Conservation (phyloP, 2,888 invertebrate genomes). For the Agrochola litura region DNA sequence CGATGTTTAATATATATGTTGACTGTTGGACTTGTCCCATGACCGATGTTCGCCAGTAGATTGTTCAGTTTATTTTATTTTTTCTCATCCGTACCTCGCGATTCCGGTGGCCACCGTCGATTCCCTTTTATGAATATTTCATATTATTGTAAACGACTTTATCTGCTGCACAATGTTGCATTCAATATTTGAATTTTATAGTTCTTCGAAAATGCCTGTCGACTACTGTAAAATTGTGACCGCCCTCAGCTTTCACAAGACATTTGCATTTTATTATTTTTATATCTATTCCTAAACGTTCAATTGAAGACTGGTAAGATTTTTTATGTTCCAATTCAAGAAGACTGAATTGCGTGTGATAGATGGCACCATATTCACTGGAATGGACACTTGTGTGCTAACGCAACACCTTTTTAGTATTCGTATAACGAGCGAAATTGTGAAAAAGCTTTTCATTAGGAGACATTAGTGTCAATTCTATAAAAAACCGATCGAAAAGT, state of each 20-base stretch:
- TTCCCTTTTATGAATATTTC: conserved; percentile 88
- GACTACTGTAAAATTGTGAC: conserved; percentile 71
- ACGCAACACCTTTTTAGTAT: conserved; percentile 24
- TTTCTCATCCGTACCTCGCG: conserved; percentile 72
- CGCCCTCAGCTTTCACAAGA: conserved; percentile 63
- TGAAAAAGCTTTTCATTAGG: conserved; percentile 23
- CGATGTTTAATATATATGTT: conserved; percentile 69
- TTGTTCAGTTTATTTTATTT: conserved; percentile 75
- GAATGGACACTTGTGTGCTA: conserved; percentile 34
- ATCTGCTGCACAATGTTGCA: conserved; percentile 83
- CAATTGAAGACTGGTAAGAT: conserved; percentile 52
- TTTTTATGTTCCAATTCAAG: conserved; percentile 36
- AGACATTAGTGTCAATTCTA: conserved; percentile 29
- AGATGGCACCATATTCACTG: conserved; percentile 37
- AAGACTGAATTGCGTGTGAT: background rate
- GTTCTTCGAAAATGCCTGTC: conserved; percentile 76
- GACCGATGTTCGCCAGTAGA: conserved; percentile 76
- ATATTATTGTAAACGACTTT: conserved; percentile 88
- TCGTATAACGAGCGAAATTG: conserved; percentile 16
- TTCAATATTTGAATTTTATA: conserved; percentile 82
- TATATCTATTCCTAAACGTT: conserved; percentile 51
- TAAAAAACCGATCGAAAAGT: conserved; percentile 5
- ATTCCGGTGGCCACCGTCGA: conserved; percentile 80
- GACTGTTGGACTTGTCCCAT: conserved; percentile 62
- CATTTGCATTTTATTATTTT: conserved; percentile 63